phyloP scores from a whole-genome alignment of 2,797 vertebrate genomes.

The Gambusia yucatana region DNA sequence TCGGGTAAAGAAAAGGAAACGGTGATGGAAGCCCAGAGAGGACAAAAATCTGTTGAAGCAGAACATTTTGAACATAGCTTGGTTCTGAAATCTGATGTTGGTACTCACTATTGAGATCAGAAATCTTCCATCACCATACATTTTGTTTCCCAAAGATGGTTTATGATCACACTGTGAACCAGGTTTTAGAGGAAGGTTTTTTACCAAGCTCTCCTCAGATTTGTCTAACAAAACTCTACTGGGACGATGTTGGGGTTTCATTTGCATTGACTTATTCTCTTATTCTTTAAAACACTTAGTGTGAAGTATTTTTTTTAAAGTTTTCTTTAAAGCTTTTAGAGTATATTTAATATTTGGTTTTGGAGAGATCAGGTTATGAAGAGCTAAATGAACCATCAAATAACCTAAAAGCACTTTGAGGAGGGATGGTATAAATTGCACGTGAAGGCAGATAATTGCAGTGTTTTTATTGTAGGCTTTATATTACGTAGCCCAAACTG shows the following conservation, averaged over 20 bases:
- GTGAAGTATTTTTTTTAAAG: constrained; percentile 5
- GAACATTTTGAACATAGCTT: background rate
- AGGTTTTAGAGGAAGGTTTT: background rate
- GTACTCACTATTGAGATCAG: background rate
- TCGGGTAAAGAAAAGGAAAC: background rate
- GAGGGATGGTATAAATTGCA: background rate
- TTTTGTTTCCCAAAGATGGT: too few relatives aligned
- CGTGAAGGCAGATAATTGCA: background rate
- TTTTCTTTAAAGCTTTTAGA: background rate
- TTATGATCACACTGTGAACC: background rate
- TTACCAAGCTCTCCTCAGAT: background rate
- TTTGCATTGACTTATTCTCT: constrained; percentile 29
- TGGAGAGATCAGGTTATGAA: background rate
- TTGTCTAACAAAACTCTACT: background rate
- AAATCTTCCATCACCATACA: too few relatives aligned
- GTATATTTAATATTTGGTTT: background rate
- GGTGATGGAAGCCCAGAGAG: background rate
- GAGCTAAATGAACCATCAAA: background rate
- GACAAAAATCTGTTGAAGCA: background rate
- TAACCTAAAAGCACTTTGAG: background rate
- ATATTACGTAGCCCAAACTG: background rate
- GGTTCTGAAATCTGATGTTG: background rate
- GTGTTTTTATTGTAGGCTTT: background rate
- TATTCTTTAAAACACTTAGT: constrained; percentile 17
- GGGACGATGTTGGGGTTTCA: constrained; percentile 1